Evolutionary conservation across 2,888 invertebrate genomes (phyloP), one percentile per base, ranked within the genome.

Genomic region (Bombylius major): DNA sequence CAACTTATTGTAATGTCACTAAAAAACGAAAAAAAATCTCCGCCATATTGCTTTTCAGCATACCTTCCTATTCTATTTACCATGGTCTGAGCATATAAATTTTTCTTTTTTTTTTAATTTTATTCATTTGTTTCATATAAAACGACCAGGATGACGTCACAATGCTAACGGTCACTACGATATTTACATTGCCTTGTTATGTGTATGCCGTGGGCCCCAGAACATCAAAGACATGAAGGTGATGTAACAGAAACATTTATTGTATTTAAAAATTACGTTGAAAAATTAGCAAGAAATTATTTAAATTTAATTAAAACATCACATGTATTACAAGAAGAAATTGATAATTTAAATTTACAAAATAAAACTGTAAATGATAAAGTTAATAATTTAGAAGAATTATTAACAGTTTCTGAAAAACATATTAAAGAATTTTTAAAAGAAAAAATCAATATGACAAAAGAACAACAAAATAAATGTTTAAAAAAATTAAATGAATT

Each of bases 221-320:
- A n/a, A n/a, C n/a, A n/a, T n/a, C n/a, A n/a, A n/a, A n/a, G n/a
- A n/a, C n/a, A n/a, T n/a, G 62, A 62, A 4, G 58, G 47, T 4
- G 54, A 59, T 31, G 61, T 63, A 9, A 34, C 60, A 4, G 62
- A 65, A 47, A 63, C 58, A 51, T 63, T 68, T 50, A 49, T 59
- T 14, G 56, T 65, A 12, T 66, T 67, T 51, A 62, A 63, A n/a
- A 63, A 61, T 50, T 67, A 63, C 56, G 59, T 68, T 6, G 60
- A 67, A 8, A 62, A 62, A 51, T 59, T 69, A n/a, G 55, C 61
- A 14, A 50, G 56, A 11, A 61, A 58, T 9, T 66, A 64, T 51
- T 62, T 62, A 31, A 56, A 60, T 4, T 62, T 62, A 34, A 60
- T 58, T 23, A 55, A 54, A 13, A 54, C 55, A 5, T 53, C 63